Conservation (phyloP, 2,797 vertebrate species). For the Molossus alvarezi region DNA sequence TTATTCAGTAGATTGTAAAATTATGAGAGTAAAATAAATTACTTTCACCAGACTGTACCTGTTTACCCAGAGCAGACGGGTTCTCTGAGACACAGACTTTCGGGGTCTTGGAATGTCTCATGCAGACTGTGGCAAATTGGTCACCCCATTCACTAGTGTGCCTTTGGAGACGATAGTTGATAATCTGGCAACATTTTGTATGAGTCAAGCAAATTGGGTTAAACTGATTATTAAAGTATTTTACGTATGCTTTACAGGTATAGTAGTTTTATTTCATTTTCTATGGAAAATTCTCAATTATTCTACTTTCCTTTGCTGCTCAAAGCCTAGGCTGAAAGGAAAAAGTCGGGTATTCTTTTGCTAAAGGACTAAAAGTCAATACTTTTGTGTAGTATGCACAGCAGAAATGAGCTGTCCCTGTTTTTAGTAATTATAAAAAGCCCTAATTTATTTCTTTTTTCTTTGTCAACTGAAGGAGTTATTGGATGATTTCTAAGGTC, state of each 20-base stretch:
- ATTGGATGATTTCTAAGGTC: neutral
- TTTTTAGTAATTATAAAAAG: constrained; percentile 46
- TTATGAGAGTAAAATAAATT: neutral
- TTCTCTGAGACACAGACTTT: neutral
- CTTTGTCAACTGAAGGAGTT: neutral
- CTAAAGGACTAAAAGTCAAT: neutral
- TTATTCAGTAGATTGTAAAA: neutral
- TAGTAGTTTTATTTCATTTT: neutral
- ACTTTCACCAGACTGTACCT: neutral
- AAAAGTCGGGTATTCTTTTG: neutral
- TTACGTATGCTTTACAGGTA: neutral
- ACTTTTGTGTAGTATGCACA: neutral
- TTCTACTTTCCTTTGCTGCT: neutral
- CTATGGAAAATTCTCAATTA: neutral
- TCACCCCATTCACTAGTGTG: neutral
- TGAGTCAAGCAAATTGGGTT: neutral
- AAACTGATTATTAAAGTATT: neutral
- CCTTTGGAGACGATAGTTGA: neutral
- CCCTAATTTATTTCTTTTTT: neutral
- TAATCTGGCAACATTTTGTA: constrained; percentile 1
- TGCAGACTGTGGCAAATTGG: neutral
- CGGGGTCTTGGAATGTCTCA: neutral
- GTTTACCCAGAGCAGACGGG: rapidly evolving
- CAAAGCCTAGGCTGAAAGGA: neutral
- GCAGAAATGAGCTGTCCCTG: neutral